Percentiles rank a stretch among this genome's conserved stretches.
phyloP scores from a whole-genome alignment of 1,140 invertebrate genomes.

The Frieseomelitta varia region DNA sequence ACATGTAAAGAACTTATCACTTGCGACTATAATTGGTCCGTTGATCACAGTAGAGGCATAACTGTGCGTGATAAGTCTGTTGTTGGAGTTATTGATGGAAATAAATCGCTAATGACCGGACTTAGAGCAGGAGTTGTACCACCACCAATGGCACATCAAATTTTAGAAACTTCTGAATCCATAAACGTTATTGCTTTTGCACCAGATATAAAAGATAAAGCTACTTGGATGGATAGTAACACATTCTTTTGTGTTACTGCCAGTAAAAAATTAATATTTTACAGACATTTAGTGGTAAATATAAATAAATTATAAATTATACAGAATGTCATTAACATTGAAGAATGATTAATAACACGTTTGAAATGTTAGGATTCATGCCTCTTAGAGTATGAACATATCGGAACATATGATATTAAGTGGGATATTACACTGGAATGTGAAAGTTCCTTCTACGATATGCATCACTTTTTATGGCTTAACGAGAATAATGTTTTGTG shows the following conservation, averaged over 20 bases:
- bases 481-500: conserved; percentile 70
- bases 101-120: conserved; percentile 87
- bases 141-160: conserved; percentile 90
- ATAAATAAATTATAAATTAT: conserved; percentile 61
- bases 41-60: conserved; percentile 83
- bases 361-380: conserved; percentile 58
- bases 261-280: conserved; percentile 69
- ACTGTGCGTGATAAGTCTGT: conserved; percentile 82
- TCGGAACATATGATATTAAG: conserved; percentile 64
- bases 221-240: conserved; percentile 77
- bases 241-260: conserved; percentile 70
- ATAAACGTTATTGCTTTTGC: conserved; percentile 86
- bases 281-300: conserved; percentile 54
- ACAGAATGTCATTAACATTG: background rate
- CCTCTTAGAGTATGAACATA: conserved; percentile 57
- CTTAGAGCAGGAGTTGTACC: conserved; percentile 89
- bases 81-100: conserved; percentile 91
- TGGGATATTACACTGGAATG: conserved; percentile 46
- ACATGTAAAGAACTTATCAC: conserved; percentile 81
- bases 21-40: conserved; percentile 85
- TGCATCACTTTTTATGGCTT: conserved; percentile 77
- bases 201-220: conserved; percentile 67
- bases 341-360: background rate
- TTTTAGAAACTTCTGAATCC: conserved; percentile 82
- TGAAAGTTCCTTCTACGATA: conserved; percentile 43